Conservation (phyloP, 2,888 invertebrate species). For the Drosophila pullipes region DNA sequence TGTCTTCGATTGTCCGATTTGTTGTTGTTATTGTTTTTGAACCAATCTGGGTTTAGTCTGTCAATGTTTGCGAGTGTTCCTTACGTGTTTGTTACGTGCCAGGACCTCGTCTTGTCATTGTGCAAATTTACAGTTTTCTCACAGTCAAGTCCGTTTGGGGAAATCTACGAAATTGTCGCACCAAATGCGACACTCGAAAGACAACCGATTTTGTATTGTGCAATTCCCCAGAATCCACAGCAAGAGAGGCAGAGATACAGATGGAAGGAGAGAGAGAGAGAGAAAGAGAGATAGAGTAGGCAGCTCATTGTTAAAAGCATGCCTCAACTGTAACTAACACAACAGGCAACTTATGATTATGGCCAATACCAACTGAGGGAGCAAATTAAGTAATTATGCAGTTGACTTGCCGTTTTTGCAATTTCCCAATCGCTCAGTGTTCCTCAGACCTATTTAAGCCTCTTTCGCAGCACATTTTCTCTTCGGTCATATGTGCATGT, state of each 20-base stretch:
- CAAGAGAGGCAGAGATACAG: not conserved
- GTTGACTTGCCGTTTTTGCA: constrained; percentile 72
- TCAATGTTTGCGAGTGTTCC: constrained; percentile 67
- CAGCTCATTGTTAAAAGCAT: constrained; percentile 10
- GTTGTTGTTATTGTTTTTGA: constrained; percentile 30
- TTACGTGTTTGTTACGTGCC: constrained; percentile 65
- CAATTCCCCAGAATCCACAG: constrained; percentile 38
- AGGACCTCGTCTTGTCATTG: constrained; percentile 67
- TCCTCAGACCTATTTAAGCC: constrained; percentile 56
- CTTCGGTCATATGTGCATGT: constrained; percentile 8
- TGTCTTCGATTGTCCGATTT: constrained; percentile 11
- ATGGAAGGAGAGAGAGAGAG: no score
- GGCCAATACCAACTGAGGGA: constrained; percentile 35
- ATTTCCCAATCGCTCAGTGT: constrained; percentile 35
- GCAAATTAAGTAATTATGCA: constrained; percentile 79
- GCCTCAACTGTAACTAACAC: constrained; percentile 23
- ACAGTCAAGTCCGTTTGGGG: constrained; percentile 61
- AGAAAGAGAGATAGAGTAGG: not conserved
- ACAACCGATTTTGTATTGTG: constrained; percentile 65
- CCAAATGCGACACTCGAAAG: constrained; percentile 71
- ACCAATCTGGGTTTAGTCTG: constrained; percentile 66
- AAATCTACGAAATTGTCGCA: constrained; percentile 72
- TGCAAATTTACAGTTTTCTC: constrained; percentile 70
- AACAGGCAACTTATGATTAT: constrained; percentile 44
- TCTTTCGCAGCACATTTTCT: constrained; percentile 39